Percentiles rank a stretch among this genome's conserved stretches.
These are phyloP conservation scores for Acanthurus tractus DNA, from an alignment of 2,797 vertebrate species.

Conservation along the genomic window DNA sequence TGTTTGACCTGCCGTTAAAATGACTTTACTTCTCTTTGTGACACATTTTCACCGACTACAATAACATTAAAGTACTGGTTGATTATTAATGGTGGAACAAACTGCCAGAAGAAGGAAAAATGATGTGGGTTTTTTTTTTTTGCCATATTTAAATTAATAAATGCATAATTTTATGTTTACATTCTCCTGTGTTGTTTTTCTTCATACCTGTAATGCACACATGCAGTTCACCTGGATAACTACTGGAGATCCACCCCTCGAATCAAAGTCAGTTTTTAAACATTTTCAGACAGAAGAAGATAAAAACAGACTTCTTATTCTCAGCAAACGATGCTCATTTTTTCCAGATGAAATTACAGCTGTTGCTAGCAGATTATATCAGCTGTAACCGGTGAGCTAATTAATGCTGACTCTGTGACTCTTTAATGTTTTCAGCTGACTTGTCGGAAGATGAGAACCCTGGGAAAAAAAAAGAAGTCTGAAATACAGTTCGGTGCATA, in stretches of 20 bases:
- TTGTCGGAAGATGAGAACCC: neutral
- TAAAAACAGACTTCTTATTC: neutral
- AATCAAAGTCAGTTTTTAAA: neutral
- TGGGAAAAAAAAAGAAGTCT: neutral
- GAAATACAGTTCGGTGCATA: neutral
- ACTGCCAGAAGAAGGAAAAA: neutral
- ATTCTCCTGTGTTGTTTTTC: conserved; percentile 3
- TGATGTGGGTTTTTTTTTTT: neutral
- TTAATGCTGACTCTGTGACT: neutral
- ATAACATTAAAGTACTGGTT: neutral
- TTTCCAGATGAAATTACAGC: neutral
- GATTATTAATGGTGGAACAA: conserved; percentile 2
- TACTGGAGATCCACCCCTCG: neutral
- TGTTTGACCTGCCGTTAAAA: conserved; percentile 42
- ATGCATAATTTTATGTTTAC: neutral
- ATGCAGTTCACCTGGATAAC: neutral
- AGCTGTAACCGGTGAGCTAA: neutral
- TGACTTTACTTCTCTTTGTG: neutral
- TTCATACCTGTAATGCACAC: neutral
- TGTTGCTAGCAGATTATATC: neutral
- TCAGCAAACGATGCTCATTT: neutral
- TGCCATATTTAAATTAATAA: neutral
- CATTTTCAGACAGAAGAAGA: neutral
- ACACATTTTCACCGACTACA: neutral
- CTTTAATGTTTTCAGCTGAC: neutral